Conservation (phyloP, 2,888 invertebrate genomes). For the Rhagophthalmus giganteus region DNA sequence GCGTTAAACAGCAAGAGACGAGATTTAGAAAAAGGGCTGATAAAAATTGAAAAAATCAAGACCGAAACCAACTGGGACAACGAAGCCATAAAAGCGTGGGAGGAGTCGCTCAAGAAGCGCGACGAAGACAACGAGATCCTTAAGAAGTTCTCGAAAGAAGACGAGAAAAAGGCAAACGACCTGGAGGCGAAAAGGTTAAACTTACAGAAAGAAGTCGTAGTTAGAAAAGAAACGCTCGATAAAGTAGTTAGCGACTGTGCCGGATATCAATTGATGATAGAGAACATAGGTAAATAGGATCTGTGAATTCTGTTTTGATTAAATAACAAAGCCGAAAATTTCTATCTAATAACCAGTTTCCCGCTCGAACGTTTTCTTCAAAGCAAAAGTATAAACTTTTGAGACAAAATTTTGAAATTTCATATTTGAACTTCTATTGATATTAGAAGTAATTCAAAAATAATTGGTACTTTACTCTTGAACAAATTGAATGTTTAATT, state of each 20-base stretch:
- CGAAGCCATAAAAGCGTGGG: slow-evolving; percentile 70
- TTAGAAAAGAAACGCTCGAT: slow-evolving; percentile 54
- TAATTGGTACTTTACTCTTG: too few relatives aligned
- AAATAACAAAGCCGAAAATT: too few relatives aligned
- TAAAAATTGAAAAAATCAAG: slow-evolving; percentile 67
- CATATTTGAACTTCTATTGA: too few relatives aligned
- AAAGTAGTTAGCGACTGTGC: slow-evolving; percentile 59
- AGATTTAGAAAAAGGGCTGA: slow-evolving; percentile 60
- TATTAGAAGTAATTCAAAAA: too few relatives aligned
- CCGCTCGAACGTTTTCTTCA: too few relatives aligned
- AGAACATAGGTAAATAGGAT: slow-evolving; percentile 49
- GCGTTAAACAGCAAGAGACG: slow-evolving; percentile 53
- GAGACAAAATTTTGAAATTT: too few relatives aligned
- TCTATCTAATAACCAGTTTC: too few relatives aligned
- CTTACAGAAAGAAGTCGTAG: slow-evolving; percentile 57
- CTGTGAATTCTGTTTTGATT: too few relatives aligned
- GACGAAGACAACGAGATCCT: slow-evolving; percentile 72
- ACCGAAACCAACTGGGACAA: slow-evolving; percentile 70
- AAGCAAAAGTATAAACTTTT: too few relatives aligned
- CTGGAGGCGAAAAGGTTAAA: slow-evolving; percentile 61
- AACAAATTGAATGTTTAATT: too few relatives aligned
- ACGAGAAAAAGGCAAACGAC: slow-evolving; percentile 67
- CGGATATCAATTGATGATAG: slow-evolving; percentile 59
- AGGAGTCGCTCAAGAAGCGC: slow-evolving; percentile 68
- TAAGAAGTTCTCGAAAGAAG: slow-evolving; percentile 71